Conservation (phyloP, 2,113 vertebrate species). For the Trogon melanurus region DNA sequence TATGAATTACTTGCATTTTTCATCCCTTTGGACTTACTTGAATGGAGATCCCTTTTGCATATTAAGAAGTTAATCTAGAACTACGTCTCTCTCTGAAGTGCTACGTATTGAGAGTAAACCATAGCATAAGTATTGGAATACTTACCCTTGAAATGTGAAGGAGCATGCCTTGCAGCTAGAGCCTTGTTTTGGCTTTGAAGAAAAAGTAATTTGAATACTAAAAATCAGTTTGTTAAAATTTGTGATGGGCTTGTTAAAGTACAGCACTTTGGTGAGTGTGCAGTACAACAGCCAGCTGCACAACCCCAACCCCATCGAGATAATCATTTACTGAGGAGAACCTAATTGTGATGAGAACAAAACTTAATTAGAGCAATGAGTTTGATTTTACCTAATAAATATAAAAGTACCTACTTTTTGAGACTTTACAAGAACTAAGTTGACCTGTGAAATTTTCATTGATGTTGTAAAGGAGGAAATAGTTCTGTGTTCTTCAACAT, state of each 20-base stretch:
- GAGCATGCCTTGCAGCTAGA: not conserved
- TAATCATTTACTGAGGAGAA: not conserved
- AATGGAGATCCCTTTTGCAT: not conserved
- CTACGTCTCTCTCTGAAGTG: not conserved
- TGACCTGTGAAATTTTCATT: not conserved
- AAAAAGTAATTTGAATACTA: not conserved
- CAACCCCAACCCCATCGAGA: not conserved
- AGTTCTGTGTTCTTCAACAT: not conserved
- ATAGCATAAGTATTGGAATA: not conserved
- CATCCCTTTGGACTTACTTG: not conserved
- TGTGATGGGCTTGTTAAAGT: not conserved
- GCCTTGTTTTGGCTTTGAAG: not conserved
- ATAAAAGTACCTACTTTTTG: not conserved
- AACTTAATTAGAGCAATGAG: accelerated
- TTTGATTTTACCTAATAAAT: not conserved
- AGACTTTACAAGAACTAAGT: not conserved
- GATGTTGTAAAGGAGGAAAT: not conserved
- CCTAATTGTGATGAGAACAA: not conserved
- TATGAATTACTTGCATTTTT: not conserved
- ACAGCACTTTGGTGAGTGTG: not conserved
- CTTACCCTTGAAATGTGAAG: not conserved
- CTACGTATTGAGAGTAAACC: not conserved
- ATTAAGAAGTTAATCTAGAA: not conserved
- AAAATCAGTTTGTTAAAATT: not conserved
- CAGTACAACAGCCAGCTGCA: not conserved